Base-by-base conservation (phyloP, 2,888 invertebrate species). In the Dendrolimus houi region DNA sequence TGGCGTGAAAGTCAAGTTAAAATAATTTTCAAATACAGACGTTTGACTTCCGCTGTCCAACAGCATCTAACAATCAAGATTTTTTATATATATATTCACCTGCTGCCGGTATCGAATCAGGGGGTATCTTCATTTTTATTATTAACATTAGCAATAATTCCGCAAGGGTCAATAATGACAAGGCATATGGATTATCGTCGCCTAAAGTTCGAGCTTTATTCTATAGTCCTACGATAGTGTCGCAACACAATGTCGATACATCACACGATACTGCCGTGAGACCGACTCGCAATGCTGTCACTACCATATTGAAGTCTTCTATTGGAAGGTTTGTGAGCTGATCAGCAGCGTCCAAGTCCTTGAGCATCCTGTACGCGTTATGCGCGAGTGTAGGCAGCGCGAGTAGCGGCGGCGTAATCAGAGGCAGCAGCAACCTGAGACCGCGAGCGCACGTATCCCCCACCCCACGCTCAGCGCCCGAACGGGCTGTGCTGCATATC, bases 41-140 rank as follows among this genome's bases (percentile, higher is more conserved):
- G n/a, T n/a, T n/a, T n/a, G n/a, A n/a, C n/a, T n/a, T n/a, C n/a
- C n/a, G n/a, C n/a, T n/a, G n/a, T n/a, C n/a, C n/a, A n/a, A n/a
- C n/a, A n/a, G n/a, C n/a, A n/a, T n/a, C n/a, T n/a, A n/a, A n/a
- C n/a, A n/a, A n/a, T n/a, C n/a, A n/a, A n/a, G n/a, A n/a, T n/a
- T n/a, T n/a, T n/a, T n/a, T n/a, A n/a, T n/a, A n/a, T n/a, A n/a
- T n/a, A n/a, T n/a, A n/a, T n/a, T n/a, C 85, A 0, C 90, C 88
- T 2, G 91, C 91, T 0, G 89, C 81, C 0, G 90, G 87, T 1
- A 90, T 87, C 0, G 88, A 87, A 53, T 91, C 90, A 0, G 87
- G 86, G 0, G 90, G 88, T 60, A 90, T 87, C 64, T 90, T 90
- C 87, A 87, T 86, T 59, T 88, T 88, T 7, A 90, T 84, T 7